Conservation (phyloP, 2,113 vertebrate genomes). For the Oceanites oceanicus region DNA sequence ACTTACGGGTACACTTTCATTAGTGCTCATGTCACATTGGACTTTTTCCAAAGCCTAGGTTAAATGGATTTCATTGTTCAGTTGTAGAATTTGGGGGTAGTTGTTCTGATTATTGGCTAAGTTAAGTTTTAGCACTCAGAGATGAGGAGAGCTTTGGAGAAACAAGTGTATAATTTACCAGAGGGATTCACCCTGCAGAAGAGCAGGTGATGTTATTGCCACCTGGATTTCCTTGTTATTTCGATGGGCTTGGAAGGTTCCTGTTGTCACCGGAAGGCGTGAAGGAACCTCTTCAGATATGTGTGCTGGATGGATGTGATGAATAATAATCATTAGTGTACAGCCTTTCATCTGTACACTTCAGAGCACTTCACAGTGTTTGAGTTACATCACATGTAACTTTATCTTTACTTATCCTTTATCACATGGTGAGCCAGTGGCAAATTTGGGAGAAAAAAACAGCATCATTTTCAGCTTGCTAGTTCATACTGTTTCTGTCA, state of each 20-base stretch:
- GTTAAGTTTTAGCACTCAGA: background rate
- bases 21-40: background rate
- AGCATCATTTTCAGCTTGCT: background rate
- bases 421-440: background rate
- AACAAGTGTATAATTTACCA: background rate
- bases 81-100: background rate
- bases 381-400: background rate
- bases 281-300: background rate
- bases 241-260: background rate
- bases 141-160: background rate
- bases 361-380: background rate
- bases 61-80: background rate
- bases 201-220: background rate
- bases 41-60: background rate
- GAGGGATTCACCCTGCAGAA: background rate
- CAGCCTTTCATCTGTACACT: background rate
- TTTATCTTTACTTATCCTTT: background rate
- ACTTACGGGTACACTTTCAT: accelerated
- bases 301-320: background rate
- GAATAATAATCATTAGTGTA: background rate
- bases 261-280: background rate
- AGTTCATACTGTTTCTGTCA: background rate
- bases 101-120: background rate
- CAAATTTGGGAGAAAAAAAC: background rate
- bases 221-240: background rate